Evolutionary conservation across 1,140 invertebrate genomes (phyloP).

Genomic region (Chironomus tepperi): DNA sequence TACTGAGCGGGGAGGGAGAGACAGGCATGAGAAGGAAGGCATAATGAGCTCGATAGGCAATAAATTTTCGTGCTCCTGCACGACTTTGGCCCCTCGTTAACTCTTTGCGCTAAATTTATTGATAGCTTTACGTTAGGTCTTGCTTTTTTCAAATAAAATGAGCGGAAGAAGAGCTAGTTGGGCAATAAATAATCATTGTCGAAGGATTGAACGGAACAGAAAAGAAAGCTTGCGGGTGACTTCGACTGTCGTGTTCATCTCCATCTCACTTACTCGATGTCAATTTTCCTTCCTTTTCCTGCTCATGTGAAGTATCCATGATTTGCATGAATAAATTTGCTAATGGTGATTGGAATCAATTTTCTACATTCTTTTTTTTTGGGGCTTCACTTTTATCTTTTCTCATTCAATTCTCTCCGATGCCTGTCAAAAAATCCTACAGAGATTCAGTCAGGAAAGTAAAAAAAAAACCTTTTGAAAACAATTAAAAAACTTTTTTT

Average conservation of each 20-base stretch:
- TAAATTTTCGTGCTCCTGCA: conserved; percentile 1
- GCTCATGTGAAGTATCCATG: neutral
- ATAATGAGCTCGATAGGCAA: neutral
- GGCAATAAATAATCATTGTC: conserved; percentile 13
- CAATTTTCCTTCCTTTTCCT: too few species aligned
- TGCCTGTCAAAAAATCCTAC: neutral
- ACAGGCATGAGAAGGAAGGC: too few species aligned
- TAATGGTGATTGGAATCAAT: conserved; percentile 9
- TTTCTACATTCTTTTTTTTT: neutral
- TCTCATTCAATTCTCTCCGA: neutral
- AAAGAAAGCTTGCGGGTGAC: neutral
- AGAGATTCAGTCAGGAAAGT: too few species aligned
- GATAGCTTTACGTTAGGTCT: neutral
- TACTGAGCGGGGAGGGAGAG: neutral
- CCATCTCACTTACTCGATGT: too few species aligned
- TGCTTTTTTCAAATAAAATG: too few species aligned
- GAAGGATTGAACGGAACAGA: neutral
- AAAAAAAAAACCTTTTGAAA: neutral
- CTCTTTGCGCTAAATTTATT: conserved; percentile 13
- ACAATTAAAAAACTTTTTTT: conserved; percentile 9
- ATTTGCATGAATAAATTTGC: conserved; percentile 14
- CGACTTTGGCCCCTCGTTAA: conserved; percentile 11
- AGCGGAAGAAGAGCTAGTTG: neutral
- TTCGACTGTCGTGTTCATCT: neutral
- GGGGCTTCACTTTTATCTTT: neutral